phyloP scores from a whole-genome alignment of 2,797 vertebrate genomes.

The Megalops cyprinoides region DNA sequence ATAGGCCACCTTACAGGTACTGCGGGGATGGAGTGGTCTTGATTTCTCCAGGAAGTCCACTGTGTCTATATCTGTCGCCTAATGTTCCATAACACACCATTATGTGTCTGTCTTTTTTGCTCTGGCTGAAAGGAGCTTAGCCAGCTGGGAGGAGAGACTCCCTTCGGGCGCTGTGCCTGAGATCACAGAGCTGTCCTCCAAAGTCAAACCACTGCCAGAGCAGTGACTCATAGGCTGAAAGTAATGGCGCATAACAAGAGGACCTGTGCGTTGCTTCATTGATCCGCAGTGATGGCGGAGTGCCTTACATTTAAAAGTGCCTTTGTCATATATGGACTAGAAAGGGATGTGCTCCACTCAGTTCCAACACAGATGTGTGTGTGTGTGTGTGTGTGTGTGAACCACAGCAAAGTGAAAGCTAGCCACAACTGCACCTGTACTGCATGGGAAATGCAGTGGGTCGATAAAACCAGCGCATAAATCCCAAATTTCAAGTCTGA shows the following conservation, averaged over 20 bases:
- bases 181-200: conserved; percentile 7
- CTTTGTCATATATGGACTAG: not conserved
- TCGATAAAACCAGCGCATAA: too few species aligned
- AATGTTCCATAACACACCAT: not conserved
- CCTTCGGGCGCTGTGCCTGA: not conserved
- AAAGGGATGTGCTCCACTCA: too few species aligned
- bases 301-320: not conserved
- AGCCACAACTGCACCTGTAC: too few species aligned
- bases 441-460: too few species aligned
- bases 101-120: not conserved
- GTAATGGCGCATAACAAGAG: conserved; percentile 22
- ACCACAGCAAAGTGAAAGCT: too few species aligned
- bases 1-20: not conserved
- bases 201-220: conserved; percentile 26
- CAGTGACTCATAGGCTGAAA: conserved; percentile 42
- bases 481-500: too few species aligned
- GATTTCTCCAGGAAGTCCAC: too few species aligned
- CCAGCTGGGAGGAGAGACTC: not conserved
- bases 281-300: not conserved
- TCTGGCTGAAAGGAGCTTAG: not conserved
- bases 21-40: not conserved
- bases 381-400: too few species aligned
- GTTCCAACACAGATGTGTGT: too few species aligned
- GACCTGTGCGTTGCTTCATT: conserved; percentile 6
- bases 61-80: not conserved